These are phyloP conservation scores for Meiosimyza decipiens DNA, from an alignment of 2,888 invertebrate genomes.

Conservation along the genomic window DNA sequence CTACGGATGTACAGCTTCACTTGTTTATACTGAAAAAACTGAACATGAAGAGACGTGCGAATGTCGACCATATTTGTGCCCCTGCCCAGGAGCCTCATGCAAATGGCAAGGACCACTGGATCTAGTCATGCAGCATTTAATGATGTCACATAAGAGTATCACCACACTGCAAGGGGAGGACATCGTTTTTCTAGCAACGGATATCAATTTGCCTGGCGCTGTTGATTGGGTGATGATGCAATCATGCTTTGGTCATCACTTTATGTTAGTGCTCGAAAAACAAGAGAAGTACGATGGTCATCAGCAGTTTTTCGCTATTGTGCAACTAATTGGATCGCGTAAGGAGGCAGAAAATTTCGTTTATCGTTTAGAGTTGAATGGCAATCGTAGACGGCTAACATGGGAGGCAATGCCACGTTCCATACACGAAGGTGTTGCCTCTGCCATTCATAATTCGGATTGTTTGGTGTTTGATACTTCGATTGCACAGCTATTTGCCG, in stretches of 20 bases:
- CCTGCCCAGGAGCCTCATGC: constrained; percentile 99
- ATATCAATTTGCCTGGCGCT: constrained; percentile 98
- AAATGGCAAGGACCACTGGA: constrained; percentile 99
- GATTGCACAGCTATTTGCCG: constrained; percentile 97
- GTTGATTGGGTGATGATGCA: constrained; percentile 99
- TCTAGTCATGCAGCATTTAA: constrained; percentile 98
- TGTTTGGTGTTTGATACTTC: constrained; percentile 99
- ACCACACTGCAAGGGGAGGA: constrained; percentile 99
- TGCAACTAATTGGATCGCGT: constrained; percentile 97
- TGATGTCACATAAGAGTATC: constrained; percentile 97
- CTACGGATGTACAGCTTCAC: constrained; percentile 91
- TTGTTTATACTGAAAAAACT: constrained; percentile 96
- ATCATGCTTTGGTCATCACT: constrained; percentile 98
- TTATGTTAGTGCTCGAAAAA: constrained; percentile 99
- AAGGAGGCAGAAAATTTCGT: constrained; percentile 99
- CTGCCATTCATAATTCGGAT: constrained; percentile 97
- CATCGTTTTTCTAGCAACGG: constrained; percentile 99
- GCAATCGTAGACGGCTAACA: constrained; percentile 91
- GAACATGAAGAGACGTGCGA: constrained; percentile 99
- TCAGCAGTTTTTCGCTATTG: constrained; percentile 97
- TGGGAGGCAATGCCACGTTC: constrained; percentile 99
- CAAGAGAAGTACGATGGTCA: constrained; percentile 98
- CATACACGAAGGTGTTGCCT: constrained; percentile 98
- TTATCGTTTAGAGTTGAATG: constrained; percentile 96
- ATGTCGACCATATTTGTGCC: constrained; percentile 97